Conservation (phyloP, 2,113 vertebrate species). For the Vimba vimba region DNA sequence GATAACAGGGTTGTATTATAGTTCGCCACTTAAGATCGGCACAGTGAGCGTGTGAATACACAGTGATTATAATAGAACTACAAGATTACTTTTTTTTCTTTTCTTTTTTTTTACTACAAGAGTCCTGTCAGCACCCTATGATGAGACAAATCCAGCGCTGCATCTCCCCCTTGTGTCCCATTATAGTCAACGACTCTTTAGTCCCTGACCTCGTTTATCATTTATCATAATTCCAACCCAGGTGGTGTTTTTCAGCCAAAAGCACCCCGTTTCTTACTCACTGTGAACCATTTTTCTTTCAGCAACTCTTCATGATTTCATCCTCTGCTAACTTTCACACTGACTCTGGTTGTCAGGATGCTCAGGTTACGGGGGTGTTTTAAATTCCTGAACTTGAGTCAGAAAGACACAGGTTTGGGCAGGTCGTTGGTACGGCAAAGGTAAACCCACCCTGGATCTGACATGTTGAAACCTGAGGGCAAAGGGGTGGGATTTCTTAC, state of each 20-base stretch:
- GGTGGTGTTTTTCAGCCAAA: neutral
- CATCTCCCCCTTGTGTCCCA: constrained; percentile 40
- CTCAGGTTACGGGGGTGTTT: constrained; percentile 11
- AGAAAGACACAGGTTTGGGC: constrained; percentile 44
- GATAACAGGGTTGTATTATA: constrained; percentile 45
- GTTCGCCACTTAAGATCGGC: neutral
- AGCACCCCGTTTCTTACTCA: neutral
- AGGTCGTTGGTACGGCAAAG: constrained; percentile 9
- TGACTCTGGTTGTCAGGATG: neutral
- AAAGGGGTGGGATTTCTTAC: constrained; percentile 14
- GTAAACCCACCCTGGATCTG: constrained; percentile 30
- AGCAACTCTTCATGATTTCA: neutral
- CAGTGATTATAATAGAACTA: too few species aligned
- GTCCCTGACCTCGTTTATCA: constrained; percentile 1
- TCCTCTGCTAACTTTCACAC: neutral
- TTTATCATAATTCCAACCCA: neutral
- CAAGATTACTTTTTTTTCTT: too few species aligned
- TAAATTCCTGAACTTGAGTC: constrained; percentile 46
- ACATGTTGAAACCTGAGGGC: constrained; percentile 37
- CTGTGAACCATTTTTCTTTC: neutral
- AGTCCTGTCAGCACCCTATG: neutral
- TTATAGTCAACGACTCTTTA: neutral
- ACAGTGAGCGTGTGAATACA: neutral
- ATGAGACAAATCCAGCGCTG: constrained; percentile 2
- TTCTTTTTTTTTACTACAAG: too few species aligned